A percentile compares a stretch with the other conserved stretches of the same genome.
Conservation (phyloP, 37 sponge, comb jelly and placozoan species). For the Eunapius fragilis region DNA sequence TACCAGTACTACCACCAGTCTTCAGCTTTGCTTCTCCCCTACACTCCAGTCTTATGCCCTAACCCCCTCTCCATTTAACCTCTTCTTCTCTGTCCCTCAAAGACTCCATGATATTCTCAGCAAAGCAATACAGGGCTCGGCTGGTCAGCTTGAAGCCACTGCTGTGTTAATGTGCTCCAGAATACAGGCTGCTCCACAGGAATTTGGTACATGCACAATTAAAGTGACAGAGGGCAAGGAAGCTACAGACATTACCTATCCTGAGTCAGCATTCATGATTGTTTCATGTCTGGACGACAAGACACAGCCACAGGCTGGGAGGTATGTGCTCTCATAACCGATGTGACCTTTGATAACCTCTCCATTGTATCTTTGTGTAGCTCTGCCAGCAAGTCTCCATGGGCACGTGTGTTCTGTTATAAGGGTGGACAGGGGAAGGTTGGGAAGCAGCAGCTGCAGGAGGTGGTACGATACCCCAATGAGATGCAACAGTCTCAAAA, state of each 20-base stretch:
- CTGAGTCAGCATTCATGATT: slow-evolving; percentile 60
- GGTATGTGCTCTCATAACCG: slow-evolving; percentile 16
- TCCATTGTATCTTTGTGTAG: slow-evolving; percentile 5
- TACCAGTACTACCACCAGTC: slow-evolving; percentile 27
- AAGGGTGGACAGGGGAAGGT: slow-evolving; percentile 71
- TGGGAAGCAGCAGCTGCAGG: slow-evolving; percentile 81
- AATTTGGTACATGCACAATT: slow-evolving; percentile 22
- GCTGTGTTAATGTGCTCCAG: slow-evolving; percentile 25
- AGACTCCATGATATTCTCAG: slow-evolving; percentile 12
- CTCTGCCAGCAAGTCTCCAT: slow-evolving; percentile 57
- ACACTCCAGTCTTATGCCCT: background rate
- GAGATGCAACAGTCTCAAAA: slow-evolving; percentile 47
- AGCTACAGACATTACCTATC: slow-evolving; percentile 44
- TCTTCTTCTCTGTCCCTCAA: slow-evolving; percentile 53
- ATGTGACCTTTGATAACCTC: background rate
- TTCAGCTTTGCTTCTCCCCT: slow-evolving; percentile 50
- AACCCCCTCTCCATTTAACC: slow-evolving; percentile 47
- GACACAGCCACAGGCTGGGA: background rate
- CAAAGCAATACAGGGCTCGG: background rate
- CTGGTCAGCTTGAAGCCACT: slow-evolving; percentile 6
- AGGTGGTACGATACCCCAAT: slow-evolving; percentile 91
- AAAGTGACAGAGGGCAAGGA: slow-evolving; percentile 59
- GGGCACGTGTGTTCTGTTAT: slow-evolving; percentile 75
- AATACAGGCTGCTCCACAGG: slow-evolving; percentile 24
- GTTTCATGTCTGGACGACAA: slow-evolving; percentile 56